phyloP scores from a whole-genome alignment of 2,888 invertebrate genomes.

The Onchidella celtica region DNA sequence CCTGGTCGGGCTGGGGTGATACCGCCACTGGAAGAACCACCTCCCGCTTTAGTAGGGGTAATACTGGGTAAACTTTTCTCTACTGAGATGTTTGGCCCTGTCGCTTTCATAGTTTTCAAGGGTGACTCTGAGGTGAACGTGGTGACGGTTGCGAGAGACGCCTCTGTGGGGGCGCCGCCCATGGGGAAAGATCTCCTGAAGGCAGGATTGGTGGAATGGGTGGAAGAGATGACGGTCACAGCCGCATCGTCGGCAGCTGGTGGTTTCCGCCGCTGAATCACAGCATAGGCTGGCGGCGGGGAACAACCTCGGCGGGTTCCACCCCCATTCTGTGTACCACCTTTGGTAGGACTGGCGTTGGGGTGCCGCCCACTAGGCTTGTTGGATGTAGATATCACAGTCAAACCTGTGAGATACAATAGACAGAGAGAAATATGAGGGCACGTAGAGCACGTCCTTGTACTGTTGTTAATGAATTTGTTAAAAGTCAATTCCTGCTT shows the following conservation, averaged over 20 bases:
- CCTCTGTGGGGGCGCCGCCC: background rate
- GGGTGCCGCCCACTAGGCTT: constrained; percentile 12
- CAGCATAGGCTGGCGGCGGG: constrained; percentile 41
- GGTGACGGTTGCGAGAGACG: background rate
- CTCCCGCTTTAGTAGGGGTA: background rate
- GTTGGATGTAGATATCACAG: constrained; percentile 45
- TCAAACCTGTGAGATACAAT: constrained; percentile 55
- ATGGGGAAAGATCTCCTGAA: constrained; percentile 44
- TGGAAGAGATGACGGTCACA: constrained; percentile 18
- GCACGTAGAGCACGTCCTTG: no score
- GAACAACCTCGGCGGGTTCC: constrained; percentile 27
- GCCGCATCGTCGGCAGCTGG: constrained; percentile 31
- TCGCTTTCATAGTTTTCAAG: background rate
- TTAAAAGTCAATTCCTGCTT: no score
- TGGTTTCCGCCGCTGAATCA: constrained; percentile 42
- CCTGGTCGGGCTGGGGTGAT: constrained; percentile 33
- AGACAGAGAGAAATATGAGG: no score
- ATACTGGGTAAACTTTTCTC: background rate
- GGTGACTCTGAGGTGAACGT: background rate
- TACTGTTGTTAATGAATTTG: no score
- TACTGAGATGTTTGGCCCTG: background rate
- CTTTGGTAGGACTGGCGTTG: constrained; percentile 14
- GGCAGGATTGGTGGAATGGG: constrained; percentile 37
- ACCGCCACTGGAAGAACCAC: constrained; percentile 27
- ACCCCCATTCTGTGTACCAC: constrained; percentile 17